Percentiles rank a stretch among this genome's conserved stretches.
Evolutionary conservation across 2,113 vertebrate genomes (phyloP).

Genomic region (Polypterus bichir): DNA sequence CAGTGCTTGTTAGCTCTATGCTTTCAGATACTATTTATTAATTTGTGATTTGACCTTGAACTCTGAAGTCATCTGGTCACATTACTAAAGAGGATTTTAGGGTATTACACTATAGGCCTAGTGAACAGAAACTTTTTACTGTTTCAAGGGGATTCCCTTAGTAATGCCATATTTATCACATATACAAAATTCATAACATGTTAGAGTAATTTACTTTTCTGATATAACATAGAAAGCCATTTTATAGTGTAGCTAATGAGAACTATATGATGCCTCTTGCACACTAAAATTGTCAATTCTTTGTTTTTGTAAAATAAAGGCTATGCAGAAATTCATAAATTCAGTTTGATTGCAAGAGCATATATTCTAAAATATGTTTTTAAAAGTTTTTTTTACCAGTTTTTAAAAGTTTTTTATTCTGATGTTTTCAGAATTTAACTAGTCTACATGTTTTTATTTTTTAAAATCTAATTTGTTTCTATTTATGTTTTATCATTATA

Average conservation of each 20-base stretch:
- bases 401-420: no score
- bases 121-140: conserved; percentile 23
- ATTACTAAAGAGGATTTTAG: conserved; percentile 17
- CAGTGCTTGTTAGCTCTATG: conserved; percentile 2
- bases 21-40: conserved; percentile 8
- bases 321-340: conserved; percentile 2
- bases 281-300: no score
- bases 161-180: conserved; percentile 20
- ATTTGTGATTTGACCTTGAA: conserved; percentile 22
- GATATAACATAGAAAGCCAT: background rate
- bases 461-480: no score
- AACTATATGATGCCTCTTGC: no score
- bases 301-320: conserved; percentile 3
- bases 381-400: no score
- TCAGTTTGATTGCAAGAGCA: no score
- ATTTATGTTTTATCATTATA: no score
- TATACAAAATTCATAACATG: conserved; percentile 22
- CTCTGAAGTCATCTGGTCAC: conserved; percentile 15
- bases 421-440: no score
- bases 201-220: conserved; percentile 20
- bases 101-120: conserved; percentile 15
- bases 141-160: conserved; percentile 13
- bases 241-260: no score
- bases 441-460: no score
- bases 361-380: no score